Evolutionary conservation across 2,888 invertebrate genomes (phyloP).

Genomic region (Neoitamus cyanurus): DNA sequence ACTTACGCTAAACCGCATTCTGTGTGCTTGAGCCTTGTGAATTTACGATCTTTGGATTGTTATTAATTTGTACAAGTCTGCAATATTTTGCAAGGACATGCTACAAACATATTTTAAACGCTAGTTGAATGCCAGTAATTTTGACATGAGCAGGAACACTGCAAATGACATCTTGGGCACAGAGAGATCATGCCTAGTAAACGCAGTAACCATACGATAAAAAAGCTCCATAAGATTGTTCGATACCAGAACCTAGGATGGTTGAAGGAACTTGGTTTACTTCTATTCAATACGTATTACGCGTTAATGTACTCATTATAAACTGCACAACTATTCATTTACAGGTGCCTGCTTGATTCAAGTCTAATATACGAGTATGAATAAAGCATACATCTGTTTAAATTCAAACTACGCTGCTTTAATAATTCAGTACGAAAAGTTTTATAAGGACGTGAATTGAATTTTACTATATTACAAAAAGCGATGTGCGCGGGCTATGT

Average conservation of each 20-base stretch:
- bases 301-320: background rate
- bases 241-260: conserved; percentile 57
- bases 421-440: background rate
- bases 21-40: background rate
- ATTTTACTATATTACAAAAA: background rate
- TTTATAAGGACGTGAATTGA: background rate
- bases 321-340: background rate
- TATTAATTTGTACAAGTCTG: background rate
- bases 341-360: background rate
- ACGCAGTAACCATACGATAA: conserved; percentile 56
- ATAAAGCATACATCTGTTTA: background rate
- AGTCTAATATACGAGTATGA: background rate
- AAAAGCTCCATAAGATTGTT: conserved; percentile 56
- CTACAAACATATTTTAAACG: conserved; percentile 7
- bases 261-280: conserved; percentile 17
- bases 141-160: conserved; percentile 48
- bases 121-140: conserved; percentile 47
- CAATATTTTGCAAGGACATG: background rate
- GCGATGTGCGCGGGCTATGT: background rate
- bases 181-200: conserved; percentile 49
- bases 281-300: background rate
- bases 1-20: background rate
- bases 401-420: background rate
- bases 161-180: conserved; percentile 48
- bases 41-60: background rate